Evolutionary conservation across 2,113 vertebrate species (phyloP).

Genomic region (Montifringilla adamsi): DNA sequence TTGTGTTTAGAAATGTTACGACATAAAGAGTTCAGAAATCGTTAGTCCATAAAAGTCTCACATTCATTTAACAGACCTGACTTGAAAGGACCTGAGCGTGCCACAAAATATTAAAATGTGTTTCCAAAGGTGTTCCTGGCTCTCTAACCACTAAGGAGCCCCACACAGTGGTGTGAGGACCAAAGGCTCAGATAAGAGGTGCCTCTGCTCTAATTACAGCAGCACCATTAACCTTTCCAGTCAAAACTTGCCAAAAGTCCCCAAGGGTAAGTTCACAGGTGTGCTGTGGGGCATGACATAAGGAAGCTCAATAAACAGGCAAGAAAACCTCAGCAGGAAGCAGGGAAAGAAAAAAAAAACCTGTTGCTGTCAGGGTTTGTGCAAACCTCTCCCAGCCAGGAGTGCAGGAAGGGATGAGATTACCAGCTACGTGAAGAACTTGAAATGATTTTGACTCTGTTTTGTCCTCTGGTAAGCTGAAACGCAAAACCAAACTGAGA

Average conservation of each 20-base stretch:
- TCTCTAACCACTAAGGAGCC: not conserved
- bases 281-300: not conserved
- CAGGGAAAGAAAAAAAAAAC: not conserved
- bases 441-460: not conserved
- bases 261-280: not conserved
- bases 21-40: not conserved
- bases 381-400: not conserved
- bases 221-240: not conserved
- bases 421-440: not conserved
- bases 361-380: not conserved
- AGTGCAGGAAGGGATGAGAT: not conserved
- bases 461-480: not conserved
- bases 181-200: not conserved
- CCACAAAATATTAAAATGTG: not conserved
- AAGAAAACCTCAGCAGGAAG: not conserved
- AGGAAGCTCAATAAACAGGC: not conserved
- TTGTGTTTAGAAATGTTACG: not conserved
- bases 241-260: not conserved
- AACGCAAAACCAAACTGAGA: not conserved
- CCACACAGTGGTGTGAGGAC: not conserved
- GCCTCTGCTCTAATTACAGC: not conserved
- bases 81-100: not conserved
- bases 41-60: not conserved
- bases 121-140: not conserved
- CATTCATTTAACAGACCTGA: not conserved